phyloP scores from a whole-genome alignment of 1,140 invertebrate species.

The Drosophila kohkoa region DNA sequence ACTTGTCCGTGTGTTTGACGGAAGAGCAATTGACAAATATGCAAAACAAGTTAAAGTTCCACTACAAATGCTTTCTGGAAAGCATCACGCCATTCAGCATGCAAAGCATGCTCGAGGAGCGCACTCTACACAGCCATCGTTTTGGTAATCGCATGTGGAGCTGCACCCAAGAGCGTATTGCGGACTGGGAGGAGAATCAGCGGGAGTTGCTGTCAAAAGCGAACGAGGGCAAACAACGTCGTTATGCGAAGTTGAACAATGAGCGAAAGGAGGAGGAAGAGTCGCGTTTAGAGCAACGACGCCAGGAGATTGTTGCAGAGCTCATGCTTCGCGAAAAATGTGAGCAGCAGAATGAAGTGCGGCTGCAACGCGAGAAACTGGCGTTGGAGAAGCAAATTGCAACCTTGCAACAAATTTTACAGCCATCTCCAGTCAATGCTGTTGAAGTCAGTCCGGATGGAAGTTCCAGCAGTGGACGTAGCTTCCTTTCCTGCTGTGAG shows the following conservation, averaged over 20 bases:
- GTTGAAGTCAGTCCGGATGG: slow-evolving; percentile 41
- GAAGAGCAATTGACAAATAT: slow-evolving; percentile 59
- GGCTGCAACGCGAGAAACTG: slow-evolving; percentile 28
- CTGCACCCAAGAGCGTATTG: slow-evolving; percentile 52
- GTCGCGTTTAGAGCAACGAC: slow-evolving; percentile 56
- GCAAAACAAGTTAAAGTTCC: slow-evolving; percentile 31
- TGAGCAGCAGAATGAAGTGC: slow-evolving; percentile 55
- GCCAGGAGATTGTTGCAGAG: slow-evolving; percentile 54
- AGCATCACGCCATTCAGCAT: slow-evolving; percentile 53
- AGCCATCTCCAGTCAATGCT: not conserved
- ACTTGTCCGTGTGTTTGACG: slow-evolving; percentile 65
- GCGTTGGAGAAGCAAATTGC: slow-evolving; percentile 29
- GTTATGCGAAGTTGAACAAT: slow-evolving; percentile 50
- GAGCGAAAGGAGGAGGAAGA: slow-evolving; percentile 56
- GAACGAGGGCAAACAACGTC: slow-evolving; percentile 48
- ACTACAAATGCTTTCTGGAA: slow-evolving; percentile 38
- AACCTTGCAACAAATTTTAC: not conserved
- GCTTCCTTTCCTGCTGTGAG: slow-evolving; percentile 58
- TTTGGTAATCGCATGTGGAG: slow-evolving; percentile 58
- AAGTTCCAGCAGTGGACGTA: slow-evolving; percentile 49
- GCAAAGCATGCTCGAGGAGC: slow-evolving; percentile 47
- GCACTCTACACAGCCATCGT: slow-evolving; percentile 30
- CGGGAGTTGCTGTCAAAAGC: slow-evolving; percentile 24
- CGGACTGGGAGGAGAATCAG: slow-evolving; percentile 55
- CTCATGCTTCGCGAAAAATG: slow-evolving; percentile 42